phyloP scores from a whole-genome alignment of 2,888 invertebrate genomes.

The Drosophila vallismaia region DNA sequence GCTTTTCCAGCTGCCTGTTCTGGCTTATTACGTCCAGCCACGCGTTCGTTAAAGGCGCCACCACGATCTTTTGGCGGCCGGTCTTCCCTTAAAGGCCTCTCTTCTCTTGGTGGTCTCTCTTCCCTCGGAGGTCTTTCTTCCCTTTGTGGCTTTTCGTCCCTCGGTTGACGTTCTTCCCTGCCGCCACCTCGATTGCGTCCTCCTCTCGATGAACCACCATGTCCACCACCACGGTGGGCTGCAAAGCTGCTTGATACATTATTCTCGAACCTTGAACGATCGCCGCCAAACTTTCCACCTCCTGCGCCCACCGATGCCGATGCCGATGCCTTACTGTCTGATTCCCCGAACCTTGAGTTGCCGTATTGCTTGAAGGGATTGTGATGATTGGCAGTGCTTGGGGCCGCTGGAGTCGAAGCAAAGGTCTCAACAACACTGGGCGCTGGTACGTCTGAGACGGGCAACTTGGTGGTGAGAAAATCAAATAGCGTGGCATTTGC shows the following conservation, averaged over 20 bases:
- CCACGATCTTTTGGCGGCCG: conserved; percentile 25
- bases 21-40: conserved; percentile 18
- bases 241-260: conserved; percentile 84
- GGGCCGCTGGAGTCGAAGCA: conserved; percentile 20
- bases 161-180: conserved; percentile 46
- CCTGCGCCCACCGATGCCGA: conserved; percentile 12
- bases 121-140: conserved; percentile 44
- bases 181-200: conserved; percentile 51
- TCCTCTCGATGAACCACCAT: conserved; percentile 27
- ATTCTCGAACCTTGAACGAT: conserved; percentile 82
- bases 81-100: conserved; percentile 15
- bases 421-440: conserved; percentile 13
- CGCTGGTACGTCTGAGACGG: conserved; percentile 49
- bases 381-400: conserved; percentile 45
- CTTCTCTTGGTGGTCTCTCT: conserved; percentile 18
- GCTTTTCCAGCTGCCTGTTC: conserved; percentile 10
- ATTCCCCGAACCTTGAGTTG: conserved; percentile 34
- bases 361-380: conserved; percentile 40
- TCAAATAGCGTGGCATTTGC: conserved; percentile 92
- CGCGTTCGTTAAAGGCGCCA: conserved; percentile 25
- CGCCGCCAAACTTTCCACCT: conserved; percentile 40
- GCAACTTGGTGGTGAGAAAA: conserved; percentile 91
- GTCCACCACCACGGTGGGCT: conserved; percentile 71
- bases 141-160: conserved; percentile 38
- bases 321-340: conserved; percentile 10